phyloP scores from a whole-genome alignment of 2,888 invertebrate genomes.

The Eupeodes latifasciatus region DNA sequence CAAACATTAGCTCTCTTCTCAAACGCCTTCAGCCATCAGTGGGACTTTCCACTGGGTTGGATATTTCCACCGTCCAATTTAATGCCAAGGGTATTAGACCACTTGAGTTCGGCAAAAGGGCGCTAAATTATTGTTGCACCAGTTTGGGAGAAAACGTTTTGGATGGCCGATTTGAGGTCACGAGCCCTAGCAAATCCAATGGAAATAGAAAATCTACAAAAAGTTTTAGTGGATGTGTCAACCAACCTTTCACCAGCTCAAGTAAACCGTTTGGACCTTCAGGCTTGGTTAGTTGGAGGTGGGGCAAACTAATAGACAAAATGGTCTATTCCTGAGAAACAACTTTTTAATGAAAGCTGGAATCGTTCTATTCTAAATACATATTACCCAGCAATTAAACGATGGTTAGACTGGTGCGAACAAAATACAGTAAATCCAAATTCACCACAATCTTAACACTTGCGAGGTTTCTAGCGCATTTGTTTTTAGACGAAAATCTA shows the following conservation, averaged over 20 bases:
- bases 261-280: conserved; percentile 33
- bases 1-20: conserved; percentile 50
- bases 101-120: conserved; percentile 41
- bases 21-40: conserved; percentile 51
- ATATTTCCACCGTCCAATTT: conserved; percentile 55
- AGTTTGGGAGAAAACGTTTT: conserved; percentile 51
- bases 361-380: conserved; percentile 37
- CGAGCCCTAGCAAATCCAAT: conserved; percentile 31
- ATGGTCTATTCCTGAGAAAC: conserved; percentile 39
- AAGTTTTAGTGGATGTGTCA: conserved; percentile 42
- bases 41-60: conserved; percentile 23
- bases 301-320: conserved; percentile 24
- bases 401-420: conserved; percentile 32
- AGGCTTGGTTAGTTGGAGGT: conserved; percentile 59
- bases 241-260: conserved; percentile 19
- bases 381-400: conserved; percentile 45
- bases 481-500: conserved; percentile 37
- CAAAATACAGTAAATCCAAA: conserved; percentile 21
- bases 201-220: conserved; percentile 18
- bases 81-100: conserved; percentile 41
- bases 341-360: conserved; percentile 50
- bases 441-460: conserved; percentile 16
- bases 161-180: conserved; percentile 43
- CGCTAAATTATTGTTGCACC: conserved; percentile 51
- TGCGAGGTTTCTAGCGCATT: conserved; percentile 42